These are phyloP conservation scores for Pitangus sulphuratus DNA, from an alignment of 2,797 vertebrate genomes.

Conservation along the genomic window DNA sequence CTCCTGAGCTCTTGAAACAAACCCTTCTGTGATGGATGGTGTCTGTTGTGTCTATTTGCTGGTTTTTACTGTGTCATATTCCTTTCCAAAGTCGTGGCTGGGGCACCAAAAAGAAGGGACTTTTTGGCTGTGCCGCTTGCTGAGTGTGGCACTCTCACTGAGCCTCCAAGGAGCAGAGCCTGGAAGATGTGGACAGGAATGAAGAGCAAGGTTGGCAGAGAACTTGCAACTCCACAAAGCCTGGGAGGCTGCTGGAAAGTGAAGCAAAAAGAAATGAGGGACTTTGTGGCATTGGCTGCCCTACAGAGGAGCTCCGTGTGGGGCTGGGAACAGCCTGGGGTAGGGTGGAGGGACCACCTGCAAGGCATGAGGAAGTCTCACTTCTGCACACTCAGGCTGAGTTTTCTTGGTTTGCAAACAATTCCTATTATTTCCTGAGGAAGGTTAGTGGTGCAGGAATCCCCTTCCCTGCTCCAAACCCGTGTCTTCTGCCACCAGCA, in stretches of 20 bases:
- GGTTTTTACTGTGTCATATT: neutral
- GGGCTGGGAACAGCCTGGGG: neutral
- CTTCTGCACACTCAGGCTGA: neutral
- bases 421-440: neutral
- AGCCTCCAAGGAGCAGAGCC: neutral
- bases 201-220: neutral
- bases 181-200: neutral
- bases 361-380: neutral
- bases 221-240: neutral
- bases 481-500: neutral
- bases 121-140: neutral
- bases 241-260: neutral
- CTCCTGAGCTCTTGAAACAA: neutral
- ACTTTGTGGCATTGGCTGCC: accelerated
- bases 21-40: neutral
- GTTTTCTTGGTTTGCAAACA: neutral
- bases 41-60: neutral
- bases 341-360: neutral
- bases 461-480: neutral
- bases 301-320: neutral
- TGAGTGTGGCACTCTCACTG: neutral
- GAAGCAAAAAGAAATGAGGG: neutral
- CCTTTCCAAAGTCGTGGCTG: neutral
- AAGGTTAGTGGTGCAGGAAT: neutral
- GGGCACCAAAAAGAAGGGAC: neutral